Percentiles rank a stretch among this genome's conserved stretches.
phyloP scores from a whole-genome alignment of 2,888 invertebrate genomes.

The Epirrita christyi region DNA sequence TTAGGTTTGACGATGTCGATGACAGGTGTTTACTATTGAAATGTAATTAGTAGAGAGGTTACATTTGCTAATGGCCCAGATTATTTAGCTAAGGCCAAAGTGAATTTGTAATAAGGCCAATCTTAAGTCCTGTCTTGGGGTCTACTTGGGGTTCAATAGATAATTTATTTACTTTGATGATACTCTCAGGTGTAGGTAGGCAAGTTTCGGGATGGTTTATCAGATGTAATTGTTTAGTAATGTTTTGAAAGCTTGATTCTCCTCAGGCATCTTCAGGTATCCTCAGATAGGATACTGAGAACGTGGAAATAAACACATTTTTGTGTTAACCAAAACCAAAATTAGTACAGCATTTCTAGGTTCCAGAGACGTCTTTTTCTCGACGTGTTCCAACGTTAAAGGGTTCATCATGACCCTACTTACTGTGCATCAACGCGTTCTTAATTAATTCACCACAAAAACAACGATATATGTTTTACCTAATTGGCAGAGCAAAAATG shows the following conservation, averaged over 20 bases:
- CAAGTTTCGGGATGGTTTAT: conserved; percentile 44
- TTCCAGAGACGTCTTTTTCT: too few relatives aligned
- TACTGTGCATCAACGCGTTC: too few relatives aligned
- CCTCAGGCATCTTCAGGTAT: not conserved
- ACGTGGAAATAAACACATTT: too few relatives aligned
- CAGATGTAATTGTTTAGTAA: conserved; percentile 40
- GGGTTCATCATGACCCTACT: too few relatives aligned
- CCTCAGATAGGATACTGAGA: not conserved
- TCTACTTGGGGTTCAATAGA: conserved; percentile 49
- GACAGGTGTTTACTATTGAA: conserved; percentile 70
- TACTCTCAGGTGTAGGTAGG: conserved; percentile 38
- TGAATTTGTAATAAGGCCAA: conserved; percentile 74
- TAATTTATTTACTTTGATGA: conserved; percentile 66
- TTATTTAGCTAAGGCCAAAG: conserved; percentile 65
- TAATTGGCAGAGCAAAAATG: conserved; percentile 10
- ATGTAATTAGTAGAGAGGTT: conserved; percentile 66
- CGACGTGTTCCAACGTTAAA: too few relatives aligned
- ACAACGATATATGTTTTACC: not conserved
- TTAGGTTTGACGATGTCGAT: conserved; percentile 6
- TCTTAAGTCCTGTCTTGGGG: conserved; percentile 57
- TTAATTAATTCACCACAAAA: too few relatives aligned
- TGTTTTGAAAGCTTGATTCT: conserved; percentile 21
- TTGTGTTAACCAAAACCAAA: too few relatives aligned
- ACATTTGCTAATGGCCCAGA: conserved; percentile 67
- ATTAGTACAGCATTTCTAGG: too few relatives aligned